Evolutionary conservation across 2,888 invertebrate genomes (phyloP).

Genomic region (Melanostoma mellinum): DNA sequence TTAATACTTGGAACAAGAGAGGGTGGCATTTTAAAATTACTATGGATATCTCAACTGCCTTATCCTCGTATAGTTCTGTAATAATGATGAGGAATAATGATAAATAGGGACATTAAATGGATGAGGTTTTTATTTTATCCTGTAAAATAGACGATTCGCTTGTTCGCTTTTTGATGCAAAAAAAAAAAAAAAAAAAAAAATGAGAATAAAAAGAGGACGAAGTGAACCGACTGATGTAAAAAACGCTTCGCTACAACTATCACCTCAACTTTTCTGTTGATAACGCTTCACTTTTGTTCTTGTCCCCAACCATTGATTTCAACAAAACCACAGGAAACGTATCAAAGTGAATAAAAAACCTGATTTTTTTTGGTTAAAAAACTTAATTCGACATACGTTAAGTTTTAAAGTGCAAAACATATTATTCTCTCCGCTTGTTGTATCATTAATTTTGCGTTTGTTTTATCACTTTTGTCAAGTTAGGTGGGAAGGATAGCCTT

Average conservation of each 20-base stretch:
- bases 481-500: constrained; percentile 43
- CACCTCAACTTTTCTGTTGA: neutral
- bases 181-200: no score
- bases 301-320: constrained; percentile 50
- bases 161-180: neutral
- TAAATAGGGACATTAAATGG: neutral
- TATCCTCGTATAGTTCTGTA: neutral
- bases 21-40: constrained; percentile 15
- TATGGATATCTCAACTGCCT: neutral
- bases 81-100: neutral
- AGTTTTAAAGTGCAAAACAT: constrained; percentile 43
- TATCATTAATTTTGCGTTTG: constrained; percentile 54
- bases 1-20: constrained; percentile 14
- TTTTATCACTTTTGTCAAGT: constrained; percentile 26
- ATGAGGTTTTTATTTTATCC: constrained; percentile 19
- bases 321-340: constrained; percentile 31
- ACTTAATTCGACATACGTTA: constrained; percentile 28
- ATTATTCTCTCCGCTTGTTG: constrained; percentile 37
- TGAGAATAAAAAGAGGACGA: constrained; percentile 17
- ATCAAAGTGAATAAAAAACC: constrained; percentile 6
- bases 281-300: constrained; percentile 17
- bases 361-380: neutral
- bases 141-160: constrained; percentile 38
- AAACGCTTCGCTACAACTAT: constrained; percentile 12
- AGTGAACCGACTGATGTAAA: constrained; percentile 31